Base-by-base conservation (phyloP, 37 sponge, comb jelly and placozoan genomes). In the Geodia barretti region DNA sequence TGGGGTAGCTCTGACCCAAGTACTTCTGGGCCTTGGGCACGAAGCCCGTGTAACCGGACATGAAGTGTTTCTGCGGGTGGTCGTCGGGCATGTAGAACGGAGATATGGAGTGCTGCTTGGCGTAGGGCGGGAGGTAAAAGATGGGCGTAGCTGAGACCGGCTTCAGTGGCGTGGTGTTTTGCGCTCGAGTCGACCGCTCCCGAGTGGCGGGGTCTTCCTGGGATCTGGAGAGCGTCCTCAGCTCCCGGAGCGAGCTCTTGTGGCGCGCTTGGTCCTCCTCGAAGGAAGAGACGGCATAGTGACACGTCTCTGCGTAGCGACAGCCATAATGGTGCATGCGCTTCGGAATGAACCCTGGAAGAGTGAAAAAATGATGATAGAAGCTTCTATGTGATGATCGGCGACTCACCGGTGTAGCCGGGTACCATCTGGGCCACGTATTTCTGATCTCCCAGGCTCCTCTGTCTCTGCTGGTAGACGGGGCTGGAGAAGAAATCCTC, bases 21-120 rank as follows among this genome's bases (percentile, higher is more conserved):
- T 92, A 89, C 83, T 96, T 93, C 17, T 83, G 85, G 11, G 94
- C 77, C 70, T 81, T 93, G 28, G 98, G 98, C 20, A 98, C 84
- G 68, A 95, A 98, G 3, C 98, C 98, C 14, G 94, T 98, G 83
- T 98, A 98, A 30, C 98, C 98, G 30, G 96, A 93, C 85, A 95
- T 93, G 82, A 88, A 88, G 62, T 83, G 78, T 73, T 92, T 88
- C 31, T 95, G 65, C n/a, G 90, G 93, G 60, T 92, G 87, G 4
- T 71, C 92, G 30, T 91, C 83, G 25, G 89, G 91, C 77, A 92
- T 78, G 80, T 83, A 76, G 77, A 70, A 86, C 2, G 93, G 87
- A 1, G 96, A 89, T 25, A 86, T 84, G 43, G 91, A 88, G 78
- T 90, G 95, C 66, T 90, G 85, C 39, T 87, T 87, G 62, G 88